phyloP scores from a whole-genome alignment of 2,888 invertebrate genomes.

The Polietes domitor region DNA sequence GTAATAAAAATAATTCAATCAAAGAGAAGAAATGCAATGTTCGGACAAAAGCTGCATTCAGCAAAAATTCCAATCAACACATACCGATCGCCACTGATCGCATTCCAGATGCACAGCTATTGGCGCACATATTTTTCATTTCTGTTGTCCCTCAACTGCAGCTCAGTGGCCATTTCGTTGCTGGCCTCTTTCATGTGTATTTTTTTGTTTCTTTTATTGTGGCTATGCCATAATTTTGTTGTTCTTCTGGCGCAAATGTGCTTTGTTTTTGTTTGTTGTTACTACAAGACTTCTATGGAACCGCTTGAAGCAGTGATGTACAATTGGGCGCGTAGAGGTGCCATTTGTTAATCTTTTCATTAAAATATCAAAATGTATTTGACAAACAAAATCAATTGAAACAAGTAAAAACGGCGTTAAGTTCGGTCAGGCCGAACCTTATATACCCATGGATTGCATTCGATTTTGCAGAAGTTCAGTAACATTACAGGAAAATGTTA shows the following conservation, averaged over 20 bases:
- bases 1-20: slow-evolving; percentile 71
- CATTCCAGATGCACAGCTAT: slow-evolving; percentile 68
- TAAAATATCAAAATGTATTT: too few species aligned
- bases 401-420: too few species aligned
- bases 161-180: slow-evolving; percentile 12
- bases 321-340: too few species aligned
- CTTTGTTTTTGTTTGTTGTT: slow-evolving; percentile 30
- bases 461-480: too few species aligned
- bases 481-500: too few species aligned
- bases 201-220: slow-evolving; percentile 13
- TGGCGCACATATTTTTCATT: slow-evolving; percentile 53
- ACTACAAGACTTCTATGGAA: slow-evolving; percentile 40
- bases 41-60: slow-evolving; percentile 18
- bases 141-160: background rate
- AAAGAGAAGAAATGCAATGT: slow-evolving; percentile 52
- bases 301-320: background rate
- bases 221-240: slow-evolving; percentile 3
- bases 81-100: slow-evolving; percentile 71
- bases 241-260: background rate
- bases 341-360: too few species aligned
- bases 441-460: too few species aligned
- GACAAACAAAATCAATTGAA: too few species aligned
- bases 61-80: slow-evolving; percentile 71
- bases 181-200: background rate
- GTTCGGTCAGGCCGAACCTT: too few species aligned